phyloP scores from a whole-genome alignment of 2,888 invertebrate species.

The Liopterus haemorrhoidalis region DNA sequence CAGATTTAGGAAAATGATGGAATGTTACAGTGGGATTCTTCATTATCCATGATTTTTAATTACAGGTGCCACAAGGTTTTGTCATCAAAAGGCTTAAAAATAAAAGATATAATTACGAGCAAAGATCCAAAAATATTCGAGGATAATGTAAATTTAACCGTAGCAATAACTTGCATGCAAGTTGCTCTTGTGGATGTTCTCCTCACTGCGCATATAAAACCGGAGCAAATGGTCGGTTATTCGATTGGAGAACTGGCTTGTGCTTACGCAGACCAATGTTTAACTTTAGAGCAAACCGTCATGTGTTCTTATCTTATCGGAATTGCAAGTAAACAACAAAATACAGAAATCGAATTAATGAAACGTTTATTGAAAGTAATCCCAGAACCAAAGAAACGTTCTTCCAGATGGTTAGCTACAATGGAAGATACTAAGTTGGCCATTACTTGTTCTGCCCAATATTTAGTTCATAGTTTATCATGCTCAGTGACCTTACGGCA shows the following conservation, averaged over 20 bases:
- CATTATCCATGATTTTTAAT: too few relatives aligned
- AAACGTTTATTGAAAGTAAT: constrained; percentile 46
- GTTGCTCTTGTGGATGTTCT: constrained; percentile 45
- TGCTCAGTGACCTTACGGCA: constrained; percentile 9
- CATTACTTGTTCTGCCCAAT: constrained; percentile 66
- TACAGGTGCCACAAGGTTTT: constrained; percentile 56
- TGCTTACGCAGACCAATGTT: constrained; percentile 83
- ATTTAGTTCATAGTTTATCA: constrained; percentile 15
- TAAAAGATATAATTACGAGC: constrained; percentile 57
- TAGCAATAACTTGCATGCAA: constrained; percentile 69
- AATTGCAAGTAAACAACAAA: constrained; percentile 2
- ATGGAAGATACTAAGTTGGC: too few relatives aligned
- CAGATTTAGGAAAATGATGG: too few relatives aligned
- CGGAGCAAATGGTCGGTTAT: constrained; percentile 50
- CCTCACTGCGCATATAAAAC: constrained; percentile 45
- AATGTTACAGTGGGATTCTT: too few relatives aligned
- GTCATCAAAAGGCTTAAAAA: constrained; percentile 57
- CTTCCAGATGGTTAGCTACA: constrained; percentile 69
- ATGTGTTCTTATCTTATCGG: constrained; percentile 78
- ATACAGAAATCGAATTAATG: background rate
- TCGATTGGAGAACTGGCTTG: constrained; percentile 88
- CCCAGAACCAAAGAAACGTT: constrained; percentile 58
- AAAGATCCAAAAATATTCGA: constrained; percentile 59
- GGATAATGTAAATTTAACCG: constrained; percentile 64
- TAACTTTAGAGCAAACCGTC: constrained; percentile 77